A percentile compares a stretch with the other conserved stretches of the same genome.
Conservation (phyloP, 2,797 vertebrate genomes). For the Artibeus lituratus region DNA sequence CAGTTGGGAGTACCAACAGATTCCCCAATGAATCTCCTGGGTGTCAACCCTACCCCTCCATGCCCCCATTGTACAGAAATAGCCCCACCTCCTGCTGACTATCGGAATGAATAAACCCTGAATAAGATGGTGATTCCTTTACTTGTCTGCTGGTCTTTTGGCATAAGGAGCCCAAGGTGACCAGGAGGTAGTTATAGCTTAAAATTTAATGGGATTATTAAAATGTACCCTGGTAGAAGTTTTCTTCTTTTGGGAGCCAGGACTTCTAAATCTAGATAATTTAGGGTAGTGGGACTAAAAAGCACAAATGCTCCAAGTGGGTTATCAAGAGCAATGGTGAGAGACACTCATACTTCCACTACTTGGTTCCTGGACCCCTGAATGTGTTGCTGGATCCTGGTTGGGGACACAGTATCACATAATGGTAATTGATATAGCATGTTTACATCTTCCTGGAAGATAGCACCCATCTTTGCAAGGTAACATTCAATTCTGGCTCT, state of each 20-base stretch:
- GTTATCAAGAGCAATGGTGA: neutral
- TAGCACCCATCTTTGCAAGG: neutral
- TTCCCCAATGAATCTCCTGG: neutral
- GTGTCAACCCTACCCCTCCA: neutral
- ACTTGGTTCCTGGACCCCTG: neutral
- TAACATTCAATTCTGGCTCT: neutral
- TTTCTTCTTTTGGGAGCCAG: neutral
- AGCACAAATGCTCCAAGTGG: neutral
- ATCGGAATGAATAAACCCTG: neutral
- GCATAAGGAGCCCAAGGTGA: neutral
- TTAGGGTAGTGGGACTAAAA: neutral
- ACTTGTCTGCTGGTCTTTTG: neutral
- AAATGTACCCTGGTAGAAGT: neutral
- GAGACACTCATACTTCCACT: neutral
- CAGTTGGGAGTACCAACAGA: neutral
- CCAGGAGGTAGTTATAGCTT: neutral
- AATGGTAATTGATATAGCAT: neutral
- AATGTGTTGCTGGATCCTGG: neutral
- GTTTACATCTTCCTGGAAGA: neutral
- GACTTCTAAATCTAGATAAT: neutral
- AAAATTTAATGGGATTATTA: neutral
- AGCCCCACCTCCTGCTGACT: neutral
- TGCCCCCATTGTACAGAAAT: neutral
- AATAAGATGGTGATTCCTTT: neutral
- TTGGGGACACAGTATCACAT: neutral